A percentile compares a stretch with the other conserved stretches of the same genome.
These are phyloP conservation scores for Drosophila subpulchrella DNA, from an alignment of 1,140 invertebrate species.

Conservation along the genomic window DNA sequence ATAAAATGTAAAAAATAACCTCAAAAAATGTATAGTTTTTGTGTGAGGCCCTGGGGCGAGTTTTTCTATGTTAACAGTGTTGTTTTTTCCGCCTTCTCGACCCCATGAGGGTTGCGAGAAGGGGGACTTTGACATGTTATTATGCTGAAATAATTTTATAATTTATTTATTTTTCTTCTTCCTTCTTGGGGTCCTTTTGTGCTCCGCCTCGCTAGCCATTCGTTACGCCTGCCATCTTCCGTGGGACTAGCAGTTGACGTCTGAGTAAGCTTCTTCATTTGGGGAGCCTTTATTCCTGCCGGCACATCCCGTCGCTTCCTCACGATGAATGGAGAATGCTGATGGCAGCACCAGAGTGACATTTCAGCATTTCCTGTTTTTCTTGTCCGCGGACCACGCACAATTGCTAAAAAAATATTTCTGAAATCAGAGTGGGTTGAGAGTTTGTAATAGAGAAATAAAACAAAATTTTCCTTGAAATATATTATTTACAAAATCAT, in stretches of 20 bases:
- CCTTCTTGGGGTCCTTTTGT: constrained; percentile 17
- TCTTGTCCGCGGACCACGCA: constrained; percentile 18
- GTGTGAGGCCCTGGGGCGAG: constrained; percentile 37
- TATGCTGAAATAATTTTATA: constrained; percentile 83
- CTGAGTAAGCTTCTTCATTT: constrained; percentile 51
- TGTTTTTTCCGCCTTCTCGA: constrained; percentile 46
- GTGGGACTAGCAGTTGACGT: constrained; percentile 44
- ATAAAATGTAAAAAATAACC: constrained; percentile 75
- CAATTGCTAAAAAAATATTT: constrained; percentile 31
- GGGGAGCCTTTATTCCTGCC: constrained; percentile 50
- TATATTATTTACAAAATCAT: no score
- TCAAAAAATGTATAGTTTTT: constrained; percentile 67
- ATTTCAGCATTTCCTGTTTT: constrained; percentile 66
- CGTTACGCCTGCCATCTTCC: constrained; percentile 60
- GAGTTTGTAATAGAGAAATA: background rate
- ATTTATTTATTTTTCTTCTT: constrained; percentile 78
- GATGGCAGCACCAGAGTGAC: constrained; percentile 66
- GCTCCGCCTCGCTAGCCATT: constrained; percentile 35
- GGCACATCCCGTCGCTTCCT: constrained; percentile 30
- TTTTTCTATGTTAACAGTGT: constrained; percentile 54
- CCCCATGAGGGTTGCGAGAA: constrained; percentile 32
- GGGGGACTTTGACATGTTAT: constrained; percentile 72
- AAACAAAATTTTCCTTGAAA: background rate
- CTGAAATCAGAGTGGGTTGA: background rate
- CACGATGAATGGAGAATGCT: constrained; percentile 40